Conservation (phyloP, 1,140 invertebrate species). For the Drosophila arizonae region DNA sequence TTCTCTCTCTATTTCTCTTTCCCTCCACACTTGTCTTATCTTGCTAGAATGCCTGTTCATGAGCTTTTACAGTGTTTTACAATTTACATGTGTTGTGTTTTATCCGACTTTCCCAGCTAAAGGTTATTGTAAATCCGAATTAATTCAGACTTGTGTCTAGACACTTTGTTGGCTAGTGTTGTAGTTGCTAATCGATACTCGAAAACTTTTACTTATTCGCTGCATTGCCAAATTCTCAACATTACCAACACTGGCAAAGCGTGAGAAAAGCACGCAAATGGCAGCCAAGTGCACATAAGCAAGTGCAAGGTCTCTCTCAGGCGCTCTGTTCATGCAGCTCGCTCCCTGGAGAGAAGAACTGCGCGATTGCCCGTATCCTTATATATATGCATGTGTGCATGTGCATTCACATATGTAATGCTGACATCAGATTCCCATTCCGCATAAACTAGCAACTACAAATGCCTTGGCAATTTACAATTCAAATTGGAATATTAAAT, state of each 20-base stretch:
- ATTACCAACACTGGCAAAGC: constrained; percentile 48
- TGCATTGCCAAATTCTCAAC: constrained; percentile 41
- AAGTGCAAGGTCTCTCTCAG: constrained; percentile 70
- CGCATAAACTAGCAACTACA: constrained; percentile 6
- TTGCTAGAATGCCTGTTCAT: constrained; percentile 4
- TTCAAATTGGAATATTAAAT: constrained; percentile 53
- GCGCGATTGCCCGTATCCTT: constrained; percentile 42
- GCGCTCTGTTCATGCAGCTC: constrained; percentile 7
- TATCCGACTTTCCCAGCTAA: constrained; percentile 27
- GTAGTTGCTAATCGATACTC: constrained; percentile 17
- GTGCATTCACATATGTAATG: constrained; percentile 4
- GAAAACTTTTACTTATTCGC: constrained; percentile 28
- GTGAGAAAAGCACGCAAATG: constrained; percentile 33
- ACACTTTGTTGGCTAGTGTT: constrained; percentile 23
- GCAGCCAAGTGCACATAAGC: constrained; percentile 33
- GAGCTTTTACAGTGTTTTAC: constrained; percentile 37
- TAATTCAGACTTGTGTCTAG: constrained; percentile 9
- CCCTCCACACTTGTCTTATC: constrained; percentile 17
- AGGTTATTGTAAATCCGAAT: constrained; percentile 28
- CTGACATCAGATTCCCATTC: constrained; percentile 39
- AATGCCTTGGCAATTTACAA: constrained; percentile 42
- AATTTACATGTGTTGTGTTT: constrained; percentile 5
- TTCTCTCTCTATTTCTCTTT: constrained; percentile 5
- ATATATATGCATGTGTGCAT: constrained; percentile 1
- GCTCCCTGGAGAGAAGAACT: constrained; percentile 1